Evolutionary conservation across 2,113 vertebrate genomes (phyloP), one percentile per base, ranked within the genome.

Genomic region (Thomomys bottae): DNA sequence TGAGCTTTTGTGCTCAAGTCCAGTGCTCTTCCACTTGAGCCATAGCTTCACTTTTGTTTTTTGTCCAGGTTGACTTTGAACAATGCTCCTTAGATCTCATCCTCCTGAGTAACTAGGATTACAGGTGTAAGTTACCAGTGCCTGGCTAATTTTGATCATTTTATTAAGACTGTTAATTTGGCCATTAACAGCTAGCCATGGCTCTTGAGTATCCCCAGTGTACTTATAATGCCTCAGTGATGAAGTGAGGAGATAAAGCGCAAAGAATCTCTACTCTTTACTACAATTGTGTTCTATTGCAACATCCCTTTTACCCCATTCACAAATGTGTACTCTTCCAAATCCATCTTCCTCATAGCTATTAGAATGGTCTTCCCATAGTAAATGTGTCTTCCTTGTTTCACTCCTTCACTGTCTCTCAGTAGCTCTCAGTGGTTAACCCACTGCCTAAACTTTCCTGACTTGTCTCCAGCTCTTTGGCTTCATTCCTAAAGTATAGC

Each of bases 161-260:
- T 83, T 85, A 34, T 94, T 54, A 57, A 81, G 76, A 88, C 67
- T 77, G 3, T 86, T 90, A 54, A 87, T 83, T 84, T 34, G 63
- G 0, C 68, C n/a, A 64, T 64, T 77, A 54, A 26, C 24, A 54
- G 34, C 32, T 34, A 73, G 20, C 49, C 8, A 0, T 66, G 28
- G 80, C 21, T 61, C 0, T 49, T 77, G 67, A 61, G 24, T 40
- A 14, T 38, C 36, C 75, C 2, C 2, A 34, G 2, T 63, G 5
- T 54, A 75, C 49, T 23, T 82, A 32, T 24, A 67, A 40, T 59
- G n/a, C 84, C 66, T 75, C 34, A 75, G 20, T 54, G 23, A 61
- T 40, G 42, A 85, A 42, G 12, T 71, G 68, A 85, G 77, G 73
- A 61, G 32, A 38, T 61, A 84, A 63, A 80, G 28, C 30, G 18